Percentiles rank a stretch among this genome's conserved stretches.
Evolutionary conservation across 2,888 invertebrate genomes (phyloP).

Genomic region (Clistopyga incitator): DNA sequence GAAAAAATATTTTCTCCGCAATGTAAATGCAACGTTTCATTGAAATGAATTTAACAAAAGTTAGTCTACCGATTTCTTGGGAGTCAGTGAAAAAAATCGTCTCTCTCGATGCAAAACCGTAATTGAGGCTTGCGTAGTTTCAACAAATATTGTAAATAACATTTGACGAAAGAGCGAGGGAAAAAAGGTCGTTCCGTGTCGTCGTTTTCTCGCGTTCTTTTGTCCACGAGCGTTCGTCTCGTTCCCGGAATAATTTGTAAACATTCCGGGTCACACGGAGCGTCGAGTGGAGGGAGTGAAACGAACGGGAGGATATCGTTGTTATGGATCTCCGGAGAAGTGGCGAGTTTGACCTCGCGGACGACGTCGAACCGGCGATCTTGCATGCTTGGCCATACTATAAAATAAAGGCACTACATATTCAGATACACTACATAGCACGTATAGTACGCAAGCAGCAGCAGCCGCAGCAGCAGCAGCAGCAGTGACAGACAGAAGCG

Average conservation of each 20-base stretch:
- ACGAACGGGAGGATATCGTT: slow-evolving; percentile 47
- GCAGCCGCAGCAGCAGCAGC: slow-evolving; percentile 55
- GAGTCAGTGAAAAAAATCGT: too few species aligned
- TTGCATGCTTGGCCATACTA: neutral
- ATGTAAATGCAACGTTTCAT: too few species aligned
- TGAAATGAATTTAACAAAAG: too few species aligned
- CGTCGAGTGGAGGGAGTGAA: slow-evolving; percentile 70
- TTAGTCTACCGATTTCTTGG: too few species aligned
- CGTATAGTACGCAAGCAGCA: slow-evolving; percentile 21
- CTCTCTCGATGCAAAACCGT: too few species aligned
- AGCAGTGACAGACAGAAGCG: slow-evolving; percentile 83
- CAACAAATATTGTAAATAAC: too few species aligned
- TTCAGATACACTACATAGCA: slow-evolving; percentile 26
- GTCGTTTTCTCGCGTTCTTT: slow-evolving; percentile 66
- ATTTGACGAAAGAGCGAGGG: too few species aligned
- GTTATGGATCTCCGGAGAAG: slow-evolving; percentile 55
- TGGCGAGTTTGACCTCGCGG: slow-evolving; percentile 54
- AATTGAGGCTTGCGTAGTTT: too few species aligned
- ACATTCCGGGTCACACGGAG: slow-evolving; percentile 80
- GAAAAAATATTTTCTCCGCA: too few species aligned
- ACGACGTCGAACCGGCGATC: slow-evolving; percentile 13
- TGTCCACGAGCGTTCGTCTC: slow-evolving; percentile 67
- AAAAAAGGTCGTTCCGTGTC: slow-evolving; percentile 5
- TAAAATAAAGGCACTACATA: slow-evolving; percentile 8
- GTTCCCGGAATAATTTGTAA: slow-evolving; percentile 80